Conservation (phyloP, 2,888 invertebrate species). For the Scaptomyza polygonia region DNA sequence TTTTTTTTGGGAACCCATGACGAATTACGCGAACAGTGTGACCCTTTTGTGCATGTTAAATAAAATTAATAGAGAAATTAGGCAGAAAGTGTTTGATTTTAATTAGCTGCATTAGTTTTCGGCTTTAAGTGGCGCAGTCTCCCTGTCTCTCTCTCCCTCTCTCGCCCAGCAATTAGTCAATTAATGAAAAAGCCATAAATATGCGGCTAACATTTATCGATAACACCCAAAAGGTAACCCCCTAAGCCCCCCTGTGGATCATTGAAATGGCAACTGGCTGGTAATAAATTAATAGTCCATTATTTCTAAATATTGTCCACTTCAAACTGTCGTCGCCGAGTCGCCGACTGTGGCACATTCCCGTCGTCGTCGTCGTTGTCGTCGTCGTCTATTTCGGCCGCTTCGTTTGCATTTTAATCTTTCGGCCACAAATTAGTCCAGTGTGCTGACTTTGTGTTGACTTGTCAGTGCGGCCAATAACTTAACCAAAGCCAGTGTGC, state of each 20-base stretch:
- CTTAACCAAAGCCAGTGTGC: slow-evolving; percentile 41
- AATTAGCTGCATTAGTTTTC: slow-evolving; percentile 69
- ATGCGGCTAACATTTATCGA: slow-evolving; percentile 65
- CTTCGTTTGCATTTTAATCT: slow-evolving; percentile 81
- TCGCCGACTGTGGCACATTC: slow-evolving; percentile 49
- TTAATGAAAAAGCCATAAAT: slow-evolving; percentile 75
- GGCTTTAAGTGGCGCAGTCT: slow-evolving; percentile 65
- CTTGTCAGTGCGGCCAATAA: slow-evolving; percentile 78
- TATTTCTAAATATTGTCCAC: slow-evolving; percentile 79
- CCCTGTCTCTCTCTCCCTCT: slow-evolving; percentile 3
- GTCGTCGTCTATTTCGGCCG: slow-evolving; percentile 37
- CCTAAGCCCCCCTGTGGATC: slow-evolving; percentile 8
- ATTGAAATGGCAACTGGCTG: slow-evolving; percentile 65
- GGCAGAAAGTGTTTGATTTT: slow-evolving; percentile 54
- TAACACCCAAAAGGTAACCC: slow-evolving; percentile 53
- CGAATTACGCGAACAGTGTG: slow-evolving; percentile 59
- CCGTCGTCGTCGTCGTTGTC: not conserved
- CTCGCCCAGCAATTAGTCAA: slow-evolving; percentile 72
- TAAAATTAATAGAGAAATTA: slow-evolving; percentile 79
- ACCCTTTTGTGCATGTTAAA: slow-evolving; percentile 54
- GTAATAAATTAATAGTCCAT: slow-evolving; percentile 80
- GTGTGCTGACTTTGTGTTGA: slow-evolving; percentile 66
- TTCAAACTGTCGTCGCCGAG: slow-evolving; percentile 76
- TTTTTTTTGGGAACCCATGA: slow-evolving; percentile 59
- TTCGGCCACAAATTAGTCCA: slow-evolving; percentile 67